A percentile compares a stretch with the other conserved stretches of the same genome.
phyloP scores from a whole-genome alignment of 1,140 invertebrate genomes.

The Steinernema khuongi region DNA sequence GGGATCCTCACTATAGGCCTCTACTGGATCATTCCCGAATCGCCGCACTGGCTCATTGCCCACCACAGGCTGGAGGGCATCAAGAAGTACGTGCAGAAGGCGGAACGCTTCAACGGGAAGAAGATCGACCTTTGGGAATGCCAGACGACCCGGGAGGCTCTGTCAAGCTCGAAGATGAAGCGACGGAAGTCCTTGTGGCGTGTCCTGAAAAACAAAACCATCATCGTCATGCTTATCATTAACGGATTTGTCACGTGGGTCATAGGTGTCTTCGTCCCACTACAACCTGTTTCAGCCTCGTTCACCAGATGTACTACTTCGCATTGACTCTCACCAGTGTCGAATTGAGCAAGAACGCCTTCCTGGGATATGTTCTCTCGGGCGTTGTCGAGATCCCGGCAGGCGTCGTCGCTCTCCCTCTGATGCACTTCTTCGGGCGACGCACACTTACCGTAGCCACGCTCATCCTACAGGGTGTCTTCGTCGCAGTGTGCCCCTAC shows the following conservation, averaged over 20 bases:
- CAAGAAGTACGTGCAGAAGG: conserved; percentile 16
- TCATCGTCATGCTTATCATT: conserved; percentile 13
- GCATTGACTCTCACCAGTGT: neutral
- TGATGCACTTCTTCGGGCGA: conserved; percentile 25
- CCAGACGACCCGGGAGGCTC: neutral
- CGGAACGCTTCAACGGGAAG: neutral
- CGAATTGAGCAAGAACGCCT: neutral
- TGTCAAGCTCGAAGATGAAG: neutral
- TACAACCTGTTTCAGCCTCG: neutral
- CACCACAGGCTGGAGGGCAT: conserved; percentile 11
- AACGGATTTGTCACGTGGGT: conserved; percentile 20
- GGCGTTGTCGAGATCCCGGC: conserved; percentile 25
- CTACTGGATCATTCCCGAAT: neutral
- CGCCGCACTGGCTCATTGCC: neutral
- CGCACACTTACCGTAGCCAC: conserved; percentile 9
- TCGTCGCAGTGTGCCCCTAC: conserved; percentile 18
- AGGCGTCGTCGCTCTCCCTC: conserved; percentile 20
- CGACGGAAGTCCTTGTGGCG: conserved; percentile 1
- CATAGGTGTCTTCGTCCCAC: neutral
- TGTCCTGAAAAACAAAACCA: conserved; percentile 12
- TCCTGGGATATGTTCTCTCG: conserved; percentile 22
- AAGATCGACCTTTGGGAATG: conserved; percentile 4
- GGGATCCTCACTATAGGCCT: neutral
- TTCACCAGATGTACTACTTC: conserved; percentile 3
- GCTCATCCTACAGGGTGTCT: conserved; percentile 19